Conservation (phyloP, 1,140 invertebrate species). For the Cherax quadricarinatus region DNA sequence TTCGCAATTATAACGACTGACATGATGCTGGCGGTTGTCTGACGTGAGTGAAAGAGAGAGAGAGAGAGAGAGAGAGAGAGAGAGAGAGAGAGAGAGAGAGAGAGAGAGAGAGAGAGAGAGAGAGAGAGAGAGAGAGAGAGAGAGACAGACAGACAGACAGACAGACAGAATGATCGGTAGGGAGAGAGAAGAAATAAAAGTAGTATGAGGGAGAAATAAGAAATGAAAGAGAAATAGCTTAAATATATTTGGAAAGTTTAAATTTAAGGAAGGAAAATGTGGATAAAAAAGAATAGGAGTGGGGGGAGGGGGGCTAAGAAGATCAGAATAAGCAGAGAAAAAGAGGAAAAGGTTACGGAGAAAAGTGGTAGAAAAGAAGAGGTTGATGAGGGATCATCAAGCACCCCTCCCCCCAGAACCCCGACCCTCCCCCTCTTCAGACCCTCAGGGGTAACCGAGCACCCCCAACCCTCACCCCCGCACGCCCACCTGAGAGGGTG, state of each 20-base stretch:
- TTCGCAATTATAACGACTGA: not conserved
- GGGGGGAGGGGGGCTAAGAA: not conserved
- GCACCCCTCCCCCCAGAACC: too few species aligned
- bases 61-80: not conserved
- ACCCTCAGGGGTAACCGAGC: too few species aligned
- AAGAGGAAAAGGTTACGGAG: too few species aligned
- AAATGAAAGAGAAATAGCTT: not conserved
- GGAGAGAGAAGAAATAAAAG: not conserved
- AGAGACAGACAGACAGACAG: not conserved
- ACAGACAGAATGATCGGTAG: not conserved
- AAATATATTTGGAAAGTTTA: too few species aligned
- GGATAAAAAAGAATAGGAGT: too few species aligned
- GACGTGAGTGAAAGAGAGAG: too few species aligned
- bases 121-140: not conserved
- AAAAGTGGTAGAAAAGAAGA: too few species aligned
- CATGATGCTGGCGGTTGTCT: not conserved
- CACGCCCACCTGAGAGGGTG: not conserved
- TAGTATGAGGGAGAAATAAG: not conserved
- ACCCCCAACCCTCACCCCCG: too few species aligned
- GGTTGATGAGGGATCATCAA: too few species aligned
- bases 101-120: not conserved
- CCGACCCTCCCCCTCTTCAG: too few species aligned
- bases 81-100: not conserved
- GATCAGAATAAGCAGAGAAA: too few species aligned
- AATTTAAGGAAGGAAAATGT: too few species aligned